Evolutionary conservation across 23 tunicate genomes (phyloP).

Genomic region (Styela clava): DNA sequence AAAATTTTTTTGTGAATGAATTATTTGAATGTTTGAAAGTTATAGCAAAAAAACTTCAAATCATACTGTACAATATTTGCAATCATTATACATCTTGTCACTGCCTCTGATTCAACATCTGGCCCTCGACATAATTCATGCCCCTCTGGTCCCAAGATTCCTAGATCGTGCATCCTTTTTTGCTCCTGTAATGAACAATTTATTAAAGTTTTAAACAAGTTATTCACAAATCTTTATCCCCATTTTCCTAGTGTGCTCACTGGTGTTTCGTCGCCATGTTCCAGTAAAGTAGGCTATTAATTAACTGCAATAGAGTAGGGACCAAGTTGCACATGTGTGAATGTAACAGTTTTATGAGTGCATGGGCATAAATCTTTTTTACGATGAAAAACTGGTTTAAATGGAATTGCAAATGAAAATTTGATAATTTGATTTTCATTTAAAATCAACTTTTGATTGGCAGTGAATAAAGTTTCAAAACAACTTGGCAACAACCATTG

Average conservation of each 20-base stretch:
- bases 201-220: not conserved
- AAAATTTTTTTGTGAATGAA: not conserved
- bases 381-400: too few species aligned
- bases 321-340: too few species aligned
- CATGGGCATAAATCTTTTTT: too few species aligned
- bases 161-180: conserved; percentile 37
- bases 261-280: not conserved
- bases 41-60: not conserved
- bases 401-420: too few species aligned
- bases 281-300: not conserved
- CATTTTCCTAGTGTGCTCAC: not conserved
- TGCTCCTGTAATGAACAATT: conserved; percentile 9
- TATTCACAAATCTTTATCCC: not conserved
- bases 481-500: too few species aligned
- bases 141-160: conserved; percentile 49
- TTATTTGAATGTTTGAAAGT: not conserved
- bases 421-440: too few species aligned
- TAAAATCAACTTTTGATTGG: too few species aligned
- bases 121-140: conserved; percentile 47
- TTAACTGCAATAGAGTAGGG: too few species aligned
- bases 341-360: too few species aligned
- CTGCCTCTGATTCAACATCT: conserved; percentile 91
- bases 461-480: too few species aligned
- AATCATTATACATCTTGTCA: conserved; percentile 57
- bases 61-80: conserved; percentile 28